Conservation (phyloP, 2,888 invertebrate genomes). For the Platycheirus rosarum region DNA sequence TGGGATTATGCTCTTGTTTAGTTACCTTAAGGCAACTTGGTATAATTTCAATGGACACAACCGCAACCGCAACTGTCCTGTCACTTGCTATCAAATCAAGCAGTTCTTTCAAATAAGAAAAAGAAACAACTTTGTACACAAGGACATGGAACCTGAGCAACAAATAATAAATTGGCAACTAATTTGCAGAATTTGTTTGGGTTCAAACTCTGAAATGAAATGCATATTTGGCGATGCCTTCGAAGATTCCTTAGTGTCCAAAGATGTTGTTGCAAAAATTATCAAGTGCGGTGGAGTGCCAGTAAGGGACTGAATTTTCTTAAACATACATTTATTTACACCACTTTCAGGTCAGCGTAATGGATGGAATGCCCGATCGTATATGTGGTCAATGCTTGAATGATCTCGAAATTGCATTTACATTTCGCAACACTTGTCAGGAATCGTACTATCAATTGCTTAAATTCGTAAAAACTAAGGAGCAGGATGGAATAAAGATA, state of each 20-base stretch:
- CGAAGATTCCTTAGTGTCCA: slow-evolving; percentile 31
- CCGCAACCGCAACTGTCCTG: too few species aligned
- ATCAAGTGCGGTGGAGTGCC: slow-evolving; percentile 77
- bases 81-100: too few species aligned
- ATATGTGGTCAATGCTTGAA: slow-evolving; percentile 77
- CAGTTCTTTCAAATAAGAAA: too few species aligned
- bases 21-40: too few species aligned
- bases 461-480: slow-evolving; percentile 11
- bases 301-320: too few species aligned
- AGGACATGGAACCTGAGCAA: slow-evolving; percentile 38
- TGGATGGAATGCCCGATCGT: slow-evolving; percentile 72
- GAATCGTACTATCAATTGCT: slow-evolving; percentile 39
- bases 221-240: slow-evolving; percentile 70
- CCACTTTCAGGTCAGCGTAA: slow-evolving; percentile 75
- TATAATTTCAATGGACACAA: too few species aligned
- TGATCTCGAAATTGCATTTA: slow-evolving; percentile 75
- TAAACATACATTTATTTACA: too few species aligned
- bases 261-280: slow-evolving; percentile 75
- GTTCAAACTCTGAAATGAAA: slow-evolving; percentile 74
- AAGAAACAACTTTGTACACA: slow-evolving; percentile 36
- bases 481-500: background rate
- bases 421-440: slow-evolving; percentile 69
- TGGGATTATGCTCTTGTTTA: too few species aligned
- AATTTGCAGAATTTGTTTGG: slow-evolving; percentile 78
- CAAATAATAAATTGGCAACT: slow-evolving; percentile 32